Base-by-base conservation (phyloP, 2,888 invertebrate genomes). In the Thumatha senex region DNA sequence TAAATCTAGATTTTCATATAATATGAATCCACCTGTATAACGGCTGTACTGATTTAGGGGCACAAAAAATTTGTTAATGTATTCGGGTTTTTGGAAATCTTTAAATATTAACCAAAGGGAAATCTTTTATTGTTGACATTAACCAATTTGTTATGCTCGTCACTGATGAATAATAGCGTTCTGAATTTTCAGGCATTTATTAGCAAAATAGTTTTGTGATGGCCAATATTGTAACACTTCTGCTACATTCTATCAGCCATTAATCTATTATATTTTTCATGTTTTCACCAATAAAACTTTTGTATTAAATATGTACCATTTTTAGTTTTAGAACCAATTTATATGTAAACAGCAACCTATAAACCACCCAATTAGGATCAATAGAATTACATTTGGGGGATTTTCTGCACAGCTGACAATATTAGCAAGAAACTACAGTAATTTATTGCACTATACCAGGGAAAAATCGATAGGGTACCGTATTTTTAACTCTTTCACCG, bases 251-350 rank as follows among this genome's bases (percentile, higher is more conserved):
- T 90, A 89, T 89, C 91, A 91, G 90, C 90, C 91, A 90, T 89
- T 39, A 88, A 90, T 89, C 90, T 89, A 90, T 90, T 90, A 91
- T 91, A 91, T 91, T 91, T 91, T 91, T 89, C 91, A 91, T 91
- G 91, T 91, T 91, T 91, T 91, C 91, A 91, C 91, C 91, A 91
- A 91, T 91, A 91, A 24, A 90, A 91, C 87, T 89, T 91, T 91
- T 91, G 91, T 91, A 91, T 91, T 89, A 90, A 90, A 91, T 91
- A 90, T 89, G 91, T 91, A 89, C 89, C 90, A 88, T 86, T 89
- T 90, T 91, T 91, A 91, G 91, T 91, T 91, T 91, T 89, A 90
- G 90, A 90, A 89, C 86, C 86, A 86, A 86, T 82, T 84, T 82
- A 84, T 89, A 89, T 24, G 18, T 87, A 88, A 89, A 89, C 85